Evolutionary conservation across 2,888 invertebrate genomes (phyloP), one percentile per base, ranked within the genome.

Genomic region (Sphaerophoria taeniata): DNA sequence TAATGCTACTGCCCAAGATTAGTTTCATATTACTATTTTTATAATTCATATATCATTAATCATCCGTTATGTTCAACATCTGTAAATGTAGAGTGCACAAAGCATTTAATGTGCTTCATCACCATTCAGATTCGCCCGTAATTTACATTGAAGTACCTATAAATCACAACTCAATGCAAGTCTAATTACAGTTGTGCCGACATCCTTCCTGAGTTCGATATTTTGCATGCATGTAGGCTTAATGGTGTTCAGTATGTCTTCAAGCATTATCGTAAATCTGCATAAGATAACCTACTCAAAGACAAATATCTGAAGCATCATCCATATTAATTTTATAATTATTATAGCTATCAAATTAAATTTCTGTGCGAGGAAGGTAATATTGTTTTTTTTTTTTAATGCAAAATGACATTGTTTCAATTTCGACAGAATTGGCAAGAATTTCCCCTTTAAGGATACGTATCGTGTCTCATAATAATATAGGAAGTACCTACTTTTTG

Each of bases 291-390:
- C n/a, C n/a, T 76, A 71, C 81, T 72, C 76, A 81, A 65, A 81
- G 72, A 69, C 60, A 76, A 81, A 72, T 77, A 72, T 67, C 81
- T 73, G 47, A 69, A 77, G 85, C 73, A 85, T 76, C 80, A 76
- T 85, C 72, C 85, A 85, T 85, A 85, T 85, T 85, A 85, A 85
- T 85, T 85, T 85, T 76, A 76, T 85, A 76, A 81, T 85, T 85
- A 85, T 81, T 73, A 51, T 80, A 36, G 45, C 43, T 31, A 83
- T 78, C 69, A 65, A 79, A 79, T 75, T 83, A 65, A 83, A 74
- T 83, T 78, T 58, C 58, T 70, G 56, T 65, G 14, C 45, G n/a
- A 33, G 4, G 4, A 43, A 9, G 39, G 11, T 43, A 43, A 6
- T 11, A 43, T 43, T 43, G 39, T 34, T 33, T 31, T 11, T 53